Evolutionary conservation across 2,888 invertebrate genomes (phyloP), one percentile per base, ranked within the genome.

Genomic region (Hecatera dysodea): DNA sequence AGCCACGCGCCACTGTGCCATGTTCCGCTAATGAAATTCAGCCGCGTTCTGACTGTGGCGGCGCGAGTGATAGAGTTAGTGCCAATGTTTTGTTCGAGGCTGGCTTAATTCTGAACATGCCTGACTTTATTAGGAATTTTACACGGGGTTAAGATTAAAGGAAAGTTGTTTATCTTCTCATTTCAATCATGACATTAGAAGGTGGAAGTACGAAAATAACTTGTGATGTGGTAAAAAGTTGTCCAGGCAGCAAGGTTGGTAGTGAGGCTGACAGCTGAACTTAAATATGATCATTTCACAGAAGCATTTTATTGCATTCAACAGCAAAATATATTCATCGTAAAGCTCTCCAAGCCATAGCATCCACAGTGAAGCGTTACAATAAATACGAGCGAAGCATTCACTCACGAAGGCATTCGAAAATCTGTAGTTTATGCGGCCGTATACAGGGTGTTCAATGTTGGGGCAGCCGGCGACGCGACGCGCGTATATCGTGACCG

Each of bases 1-100:
- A 77, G 77, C 71, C 56, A 68, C 75, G 77, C 71, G 67, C 75
- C 70, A 33, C 80, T 70, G 78, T 61, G 61, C 48, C 72, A 57
- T 64, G 75, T 63, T 80, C 60, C 62, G 67, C 78, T 81, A 83
- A 85, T 84, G 78, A 87, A 84, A 86, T 79, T 82, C 53, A 77
- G 67, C 72, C 55, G 36, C 69, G 62, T 62, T 71, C 12, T 57
- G 55, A 69, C 42, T 67, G 56, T 42, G 68, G 24, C 19, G 55
- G 72, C 56, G 61, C 59, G 36, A 67, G 59, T 48, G 27, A 63
- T 61, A 46, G 46, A 44, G 22, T 33, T 12, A 56, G 46, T 39
- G 52, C 39, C 22, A 72, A 39, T 55, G 42, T 66, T 75, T 68
- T 59, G 59, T 75, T 62, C 63, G 22, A 33, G 42, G 50, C 56